Percentiles rank a stretch among this genome's conserved stretches.
Evolutionary conservation across 2,888 invertebrate genomes (phyloP).

Genomic region (Melangyna quadrimaculata): DNA sequence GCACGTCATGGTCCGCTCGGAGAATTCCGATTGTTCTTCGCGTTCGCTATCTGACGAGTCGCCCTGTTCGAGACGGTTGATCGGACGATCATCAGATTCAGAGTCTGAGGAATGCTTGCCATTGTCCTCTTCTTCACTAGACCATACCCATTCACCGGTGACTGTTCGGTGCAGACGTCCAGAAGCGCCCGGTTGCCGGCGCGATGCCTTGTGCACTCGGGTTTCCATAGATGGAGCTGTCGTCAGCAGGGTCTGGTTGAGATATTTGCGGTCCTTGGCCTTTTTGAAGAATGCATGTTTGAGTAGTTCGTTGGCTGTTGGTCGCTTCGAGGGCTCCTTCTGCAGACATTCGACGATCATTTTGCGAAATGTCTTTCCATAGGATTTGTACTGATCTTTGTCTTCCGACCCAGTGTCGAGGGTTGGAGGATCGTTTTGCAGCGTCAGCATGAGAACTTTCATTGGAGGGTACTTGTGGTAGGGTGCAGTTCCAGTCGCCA

Average conservation of each 20-base stretch:
- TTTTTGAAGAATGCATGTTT: constrained; percentile 99
- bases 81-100: constrained; percentile 83
- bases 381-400: constrained; percentile 98
- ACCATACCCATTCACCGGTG: constrained; percentile 99
- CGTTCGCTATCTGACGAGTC: constrained; percentile 84
- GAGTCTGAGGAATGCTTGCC: constrained; percentile 82
- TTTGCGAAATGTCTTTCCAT: constrained; percentile 98
- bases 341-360: constrained; percentile 98
- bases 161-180: constrained; percentile 94
- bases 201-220: constrained; percentile 91
- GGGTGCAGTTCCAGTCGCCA: constrained; percentile 99
- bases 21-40: constrained; percentile 80
- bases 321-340: constrained; percentile 96
- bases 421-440: constrained; percentile 98
- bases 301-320: constrained; percentile 96
- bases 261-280: constrained; percentile 95
- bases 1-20: constrained; percentile 82
- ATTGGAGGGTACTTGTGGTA: constrained; percentile 99
- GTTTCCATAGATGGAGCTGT: constrained; percentile 94
- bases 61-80: constrained; percentile 84
- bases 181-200: constrained; percentile 92
- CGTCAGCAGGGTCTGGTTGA: constrained; percentile 91
- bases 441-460: constrained; percentile 98
- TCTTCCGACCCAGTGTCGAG: constrained; percentile 97
- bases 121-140: constrained; percentile 94